Evolutionary conservation across 2,888 invertebrate genomes (phyloP).

Genomic region (Eutolmus rufibarbis): DNA sequence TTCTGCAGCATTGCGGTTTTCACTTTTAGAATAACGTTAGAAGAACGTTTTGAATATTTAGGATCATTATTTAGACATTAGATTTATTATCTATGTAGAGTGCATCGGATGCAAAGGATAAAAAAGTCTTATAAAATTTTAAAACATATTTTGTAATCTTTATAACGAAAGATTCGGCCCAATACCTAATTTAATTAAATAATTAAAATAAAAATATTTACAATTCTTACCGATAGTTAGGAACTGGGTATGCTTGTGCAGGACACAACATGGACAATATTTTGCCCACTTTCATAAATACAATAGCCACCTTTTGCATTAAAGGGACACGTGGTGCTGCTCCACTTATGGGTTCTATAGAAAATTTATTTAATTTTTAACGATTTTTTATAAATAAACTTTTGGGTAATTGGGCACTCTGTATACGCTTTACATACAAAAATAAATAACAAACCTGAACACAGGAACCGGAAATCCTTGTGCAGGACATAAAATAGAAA

Average conservation of each 20-base stretch:
- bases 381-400: not conserved
- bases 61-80: not conserved
- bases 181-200: not conserved
- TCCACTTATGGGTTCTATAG: conserved; percentile 73
- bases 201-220: not conserved
- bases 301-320: conserved; percentile 58
- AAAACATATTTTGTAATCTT: too few relatives aligned
- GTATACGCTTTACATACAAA: not conserved
- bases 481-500: conserved; percentile 63
- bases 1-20: not conserved
- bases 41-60: not conserved
- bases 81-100: too few relatives aligned
- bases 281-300: conserved; percentile 50
- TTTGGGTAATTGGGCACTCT: not conserved
- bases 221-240: conserved; percentile 66
- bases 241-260: conserved; percentile 72
- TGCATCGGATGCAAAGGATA: too few relatives aligned
- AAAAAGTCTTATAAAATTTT: too few relatives aligned
- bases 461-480: conserved; percentile 67
- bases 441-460: conserved; percentile 62
- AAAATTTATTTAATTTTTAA: not conserved
- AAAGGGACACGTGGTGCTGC: conserved; percentile 72
- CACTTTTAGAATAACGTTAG: too few relatives aligned
- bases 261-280: conserved; percentile 67
- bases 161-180: too few relatives aligned